Percentiles rank a stretch among this genome's conserved stretches.
These are phyloP conservation scores for Microctenopoma steveboyesi DNA, from an alignment of 2,797 vertebrate genomes.

Conservation along the genomic window DNA sequence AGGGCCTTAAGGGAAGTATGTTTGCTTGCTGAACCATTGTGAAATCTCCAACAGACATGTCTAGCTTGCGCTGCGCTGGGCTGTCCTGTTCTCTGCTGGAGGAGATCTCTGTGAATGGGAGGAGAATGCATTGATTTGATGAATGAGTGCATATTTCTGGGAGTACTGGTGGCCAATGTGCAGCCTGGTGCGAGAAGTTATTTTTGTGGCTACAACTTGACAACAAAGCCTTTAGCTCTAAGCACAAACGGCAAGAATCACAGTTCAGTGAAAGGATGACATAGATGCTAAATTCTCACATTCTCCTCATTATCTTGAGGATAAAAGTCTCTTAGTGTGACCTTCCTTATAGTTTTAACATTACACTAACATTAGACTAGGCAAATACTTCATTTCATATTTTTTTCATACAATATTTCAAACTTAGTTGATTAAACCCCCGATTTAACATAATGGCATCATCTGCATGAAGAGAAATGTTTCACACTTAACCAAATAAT, in stretches of 20 bases:
- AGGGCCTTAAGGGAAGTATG: conserved; percentile 81
- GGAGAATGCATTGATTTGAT: conserved; percentile 85
- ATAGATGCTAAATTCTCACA: conserved; percentile 54
- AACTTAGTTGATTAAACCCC: neutral
- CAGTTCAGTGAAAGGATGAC: conserved; percentile 63
- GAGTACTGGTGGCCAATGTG: conserved; percentile 83
- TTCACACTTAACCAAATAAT: conserved; percentile 3
- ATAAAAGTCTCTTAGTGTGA: conserved; percentile 18
- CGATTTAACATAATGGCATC: conserved; percentile 9
- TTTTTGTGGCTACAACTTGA: conserved; percentile 77
- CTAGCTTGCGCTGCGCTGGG: conserved; percentile 76
- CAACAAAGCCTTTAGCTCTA: conserved; percentile 79
- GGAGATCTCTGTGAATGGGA: conserved; percentile 83
- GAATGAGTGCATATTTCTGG: conserved; percentile 85
- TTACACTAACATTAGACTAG: neutral
- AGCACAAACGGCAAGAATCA: conserved; percentile 60
- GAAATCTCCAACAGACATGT: conserved; percentile 82
- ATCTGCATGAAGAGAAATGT: conserved; percentile 27
- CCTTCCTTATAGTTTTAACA: conserved; percentile 8
- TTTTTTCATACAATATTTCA: neutral
- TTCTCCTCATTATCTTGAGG: conserved; percentile 35
- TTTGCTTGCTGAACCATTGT: conserved; percentile 85
- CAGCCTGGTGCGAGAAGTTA: conserved; percentile 80
- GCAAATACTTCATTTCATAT: neutral
- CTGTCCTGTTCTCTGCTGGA: conserved; percentile 79